Evolutionary conservation across 1,140 invertebrate species (phyloP).

Genomic region (Drosophila gunungcola): DNA sequence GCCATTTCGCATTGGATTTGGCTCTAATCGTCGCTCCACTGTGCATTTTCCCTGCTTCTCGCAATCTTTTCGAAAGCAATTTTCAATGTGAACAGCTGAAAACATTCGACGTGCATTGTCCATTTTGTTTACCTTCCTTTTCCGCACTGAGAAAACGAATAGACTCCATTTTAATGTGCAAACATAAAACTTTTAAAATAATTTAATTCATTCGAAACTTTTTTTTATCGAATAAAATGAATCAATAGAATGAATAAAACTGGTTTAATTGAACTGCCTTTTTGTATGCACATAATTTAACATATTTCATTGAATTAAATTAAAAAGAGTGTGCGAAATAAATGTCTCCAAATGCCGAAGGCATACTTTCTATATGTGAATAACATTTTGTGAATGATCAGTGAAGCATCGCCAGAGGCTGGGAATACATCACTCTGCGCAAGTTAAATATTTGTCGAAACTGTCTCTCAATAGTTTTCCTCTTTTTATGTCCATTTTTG

Average conservation of each 20-base stretch:
- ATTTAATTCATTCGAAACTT: too few relatives aligned
- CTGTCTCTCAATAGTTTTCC: constrained; percentile 8
- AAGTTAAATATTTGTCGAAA: constrained; percentile 64
- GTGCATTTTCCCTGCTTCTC: constrained; percentile 2
- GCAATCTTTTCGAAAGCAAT: constrained; percentile 60
- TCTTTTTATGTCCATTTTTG: constrained; percentile 14
- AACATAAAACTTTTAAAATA: neutral
- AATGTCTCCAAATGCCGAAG: neutral
- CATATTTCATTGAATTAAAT: too few relatives aligned
- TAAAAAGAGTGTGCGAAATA: too few relatives aligned
- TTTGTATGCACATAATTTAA: too few relatives aligned
- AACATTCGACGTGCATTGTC: constrained; percentile 40
- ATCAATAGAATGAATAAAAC: neutral
- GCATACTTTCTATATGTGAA: neutral
- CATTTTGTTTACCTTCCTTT: constrained; percentile 43
- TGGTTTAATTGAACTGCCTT: too few relatives aligned
- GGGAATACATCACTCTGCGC: neutral
- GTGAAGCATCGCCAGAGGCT: neutral
- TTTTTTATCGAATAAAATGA: too few relatives aligned
- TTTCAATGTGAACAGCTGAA: constrained; percentile 44
- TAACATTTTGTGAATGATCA: neutral
- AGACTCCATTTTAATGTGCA: neutral
- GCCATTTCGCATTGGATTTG: constrained; percentile 16
- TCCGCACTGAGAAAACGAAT: constrained; percentile 5
- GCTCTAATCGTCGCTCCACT: constrained; percentile 38